These are phyloP conservation scores for Amaurobius ferox DNA, from an alignment of 2,888 invertebrate genomes.

Conservation along the genomic window DNA sequence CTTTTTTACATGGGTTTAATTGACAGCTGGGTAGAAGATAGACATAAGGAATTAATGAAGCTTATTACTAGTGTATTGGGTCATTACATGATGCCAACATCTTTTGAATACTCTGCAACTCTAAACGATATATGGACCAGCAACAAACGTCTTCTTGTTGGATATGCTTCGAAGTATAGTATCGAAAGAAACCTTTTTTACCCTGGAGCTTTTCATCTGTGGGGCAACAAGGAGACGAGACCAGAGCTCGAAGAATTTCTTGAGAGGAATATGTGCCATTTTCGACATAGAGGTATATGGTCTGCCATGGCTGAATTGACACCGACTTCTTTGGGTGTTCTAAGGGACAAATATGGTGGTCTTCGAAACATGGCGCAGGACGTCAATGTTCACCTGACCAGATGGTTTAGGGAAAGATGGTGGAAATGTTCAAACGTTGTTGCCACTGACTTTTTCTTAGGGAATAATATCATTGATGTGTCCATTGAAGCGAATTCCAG, in stretches of 20 bases:
- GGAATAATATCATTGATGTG: constrained; percentile 73
- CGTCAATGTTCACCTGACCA: constrained; percentile 66
- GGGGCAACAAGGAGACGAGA: constrained; percentile 83
- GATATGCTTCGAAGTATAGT: constrained; percentile 81
- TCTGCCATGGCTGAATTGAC: constrained; percentile 74
- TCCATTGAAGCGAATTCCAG: constrained; percentile 65
- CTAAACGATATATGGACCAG: constrained; percentile 81
- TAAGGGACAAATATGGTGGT: constrained; percentile 70
- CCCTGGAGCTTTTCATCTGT: constrained; percentile 75
- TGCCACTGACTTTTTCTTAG: constrained; percentile 73
- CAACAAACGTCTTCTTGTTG: constrained; percentile 81
- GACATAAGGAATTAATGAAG: constrained; percentile 81
- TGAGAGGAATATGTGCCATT: constrained; percentile 72
- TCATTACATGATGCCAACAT: constrained; percentile 80
- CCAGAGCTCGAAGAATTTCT: constrained; percentile 81
- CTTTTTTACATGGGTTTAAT: constrained; percentile 82
- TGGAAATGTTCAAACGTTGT: constrained; percentile 73
- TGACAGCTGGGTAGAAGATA: constrained; percentile 74
- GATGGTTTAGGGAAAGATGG: constrained; percentile 73
- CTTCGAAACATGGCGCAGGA: constrained; percentile 71
- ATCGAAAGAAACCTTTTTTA: constrained; percentile 53
- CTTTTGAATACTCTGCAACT: constrained; percentile 80
- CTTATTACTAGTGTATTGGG: constrained; percentile 81
- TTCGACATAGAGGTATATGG: constrained; percentile 35
- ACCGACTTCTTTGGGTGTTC: constrained; percentile 63